Conservation (phyloP, 1,140 invertebrate species). For the Spodoptera litura region DNA sequence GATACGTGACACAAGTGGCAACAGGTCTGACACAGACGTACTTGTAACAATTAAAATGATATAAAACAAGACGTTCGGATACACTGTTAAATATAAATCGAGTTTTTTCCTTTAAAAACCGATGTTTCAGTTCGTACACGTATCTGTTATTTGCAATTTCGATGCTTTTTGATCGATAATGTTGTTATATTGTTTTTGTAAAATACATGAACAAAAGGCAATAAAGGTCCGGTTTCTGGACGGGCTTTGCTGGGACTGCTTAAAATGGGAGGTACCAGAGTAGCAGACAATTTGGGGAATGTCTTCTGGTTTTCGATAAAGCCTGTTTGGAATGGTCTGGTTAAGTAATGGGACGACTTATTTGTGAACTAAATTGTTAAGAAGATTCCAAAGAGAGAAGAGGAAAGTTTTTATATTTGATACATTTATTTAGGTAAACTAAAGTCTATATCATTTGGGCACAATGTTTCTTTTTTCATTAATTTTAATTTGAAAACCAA, state of each 20-base stretch:
- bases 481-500: too few species aligned
- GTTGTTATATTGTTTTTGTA: neutral
- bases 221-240: neutral
- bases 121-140: neutral
- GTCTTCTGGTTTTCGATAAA: too few species aligned
- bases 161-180: constrained; percentile 7
- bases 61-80: constrained; percentile 20
- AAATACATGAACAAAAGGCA: constrained; percentile 7
- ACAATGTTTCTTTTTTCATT: too few species aligned
- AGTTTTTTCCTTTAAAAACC: constrained; percentile 15
- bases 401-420: too few species aligned
- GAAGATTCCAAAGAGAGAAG: too few species aligned
- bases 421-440: too few species aligned
- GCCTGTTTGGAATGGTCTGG: too few species aligned
- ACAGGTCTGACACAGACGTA: constrained; percentile 33
- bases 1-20: constrained; percentile 54
- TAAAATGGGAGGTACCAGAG: neutral
- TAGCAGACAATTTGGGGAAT: too few species aligned
- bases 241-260: neutral
- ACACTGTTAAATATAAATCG: constrained; percentile 16
- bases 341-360: too few species aligned
- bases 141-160: constrained; percentile 6
- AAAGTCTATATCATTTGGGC: too few species aligned
- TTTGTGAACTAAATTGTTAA: too few species aligned
- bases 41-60: constrained; percentile 42